phyloP scores from a whole-genome alignment of 1,140 invertebrate genomes.

The Akabosia matsudoensis region DNA sequence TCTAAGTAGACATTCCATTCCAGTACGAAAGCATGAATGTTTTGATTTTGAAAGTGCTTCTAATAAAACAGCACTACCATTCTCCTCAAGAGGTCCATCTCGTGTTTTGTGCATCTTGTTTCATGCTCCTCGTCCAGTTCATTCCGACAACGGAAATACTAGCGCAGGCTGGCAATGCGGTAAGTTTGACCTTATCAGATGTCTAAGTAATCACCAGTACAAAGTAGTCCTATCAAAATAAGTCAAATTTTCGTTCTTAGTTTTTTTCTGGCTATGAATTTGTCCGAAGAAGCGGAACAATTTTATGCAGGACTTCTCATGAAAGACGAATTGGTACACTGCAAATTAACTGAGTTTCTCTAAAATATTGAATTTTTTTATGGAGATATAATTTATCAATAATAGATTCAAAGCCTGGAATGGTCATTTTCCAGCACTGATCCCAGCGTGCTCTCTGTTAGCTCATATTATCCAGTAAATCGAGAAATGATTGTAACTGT shows the following conservation, averaged over 20 bases:
- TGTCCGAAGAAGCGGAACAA: conserved; percentile 1
- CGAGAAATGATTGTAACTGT: background rate
- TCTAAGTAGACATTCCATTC: too few species aligned
- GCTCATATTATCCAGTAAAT: background rate
- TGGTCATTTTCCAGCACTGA: conserved; percentile 17
- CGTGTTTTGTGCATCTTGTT: background rate
- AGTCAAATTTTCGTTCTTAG: background rate
- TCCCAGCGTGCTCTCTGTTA: conserved; percentile 8
- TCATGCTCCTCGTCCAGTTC: background rate
- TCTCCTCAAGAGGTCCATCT: background rate
- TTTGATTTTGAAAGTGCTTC: background rate
- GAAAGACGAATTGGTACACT: conserved; percentile 1
- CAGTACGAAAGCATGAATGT: background rate
- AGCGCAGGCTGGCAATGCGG: background rate
- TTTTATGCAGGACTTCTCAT: background rate
- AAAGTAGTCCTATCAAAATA: too few species aligned
- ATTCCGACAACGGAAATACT: background rate
- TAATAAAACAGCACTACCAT: background rate
- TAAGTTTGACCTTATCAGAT: too few species aligned
- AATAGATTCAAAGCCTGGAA: conserved; percentile 3
- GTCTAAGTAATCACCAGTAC: too few species aligned
- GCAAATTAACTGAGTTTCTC: too few species aligned
- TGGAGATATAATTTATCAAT: background rate
- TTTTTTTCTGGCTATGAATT: conserved; percentile 18
- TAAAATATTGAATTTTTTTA: background rate